Evolutionary conservation across 2,797 vertebrate species (phyloP).

Genomic region (Malacoctenus gilli): DNA sequence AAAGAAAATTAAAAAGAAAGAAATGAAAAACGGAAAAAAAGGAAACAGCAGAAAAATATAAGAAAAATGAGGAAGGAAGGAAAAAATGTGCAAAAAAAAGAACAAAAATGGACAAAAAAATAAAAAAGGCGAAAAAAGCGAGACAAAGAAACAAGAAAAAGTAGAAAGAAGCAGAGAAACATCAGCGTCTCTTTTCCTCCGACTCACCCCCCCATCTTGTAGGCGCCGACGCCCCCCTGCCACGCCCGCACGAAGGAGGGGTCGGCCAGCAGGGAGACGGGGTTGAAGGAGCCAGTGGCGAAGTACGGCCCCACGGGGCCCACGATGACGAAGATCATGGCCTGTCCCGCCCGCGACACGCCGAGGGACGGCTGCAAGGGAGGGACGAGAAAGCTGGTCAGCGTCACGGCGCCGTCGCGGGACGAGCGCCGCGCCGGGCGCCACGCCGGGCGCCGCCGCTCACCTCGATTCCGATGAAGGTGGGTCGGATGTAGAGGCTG

Average conservation of each 20-base stretch:
- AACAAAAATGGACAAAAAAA: too few relatives aligned
- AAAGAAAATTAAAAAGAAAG: too few relatives aligned
- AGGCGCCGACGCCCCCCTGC: slow-evolving; percentile 88
- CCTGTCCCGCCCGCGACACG: slow-evolving; percentile 73
- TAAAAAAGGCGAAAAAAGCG: too few relatives aligned
- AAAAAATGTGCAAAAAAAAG: too few relatives aligned
- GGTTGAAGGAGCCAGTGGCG: slow-evolving; percentile 82
- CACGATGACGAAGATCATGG: slow-evolving; percentile 87
- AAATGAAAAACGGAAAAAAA: too few relatives aligned
- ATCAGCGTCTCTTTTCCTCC: not conserved
- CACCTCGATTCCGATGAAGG: slow-evolving; percentile 88
- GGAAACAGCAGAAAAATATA: too few relatives aligned
- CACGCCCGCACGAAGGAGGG: slow-evolving; percentile 86
- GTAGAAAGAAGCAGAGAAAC: too few relatives aligned
- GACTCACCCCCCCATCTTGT: slow-evolving; percentile 90
- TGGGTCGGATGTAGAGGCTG: slow-evolving; percentile 92
- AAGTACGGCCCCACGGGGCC: slow-evolving; percentile 90
- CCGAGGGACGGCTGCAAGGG: slow-evolving; percentile 85
- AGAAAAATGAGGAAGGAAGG: too few relatives aligned
- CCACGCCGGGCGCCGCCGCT: not conserved
- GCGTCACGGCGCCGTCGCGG: too few relatives aligned
- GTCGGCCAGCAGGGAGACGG: slow-evolving; percentile 89
- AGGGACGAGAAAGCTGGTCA: too few relatives aligned
- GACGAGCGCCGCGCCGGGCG: too few relatives aligned
- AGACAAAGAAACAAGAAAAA: not conserved